Conservation (phyloP, 2,888 invertebrate species). For the Athripsodes cinereus region DNA sequence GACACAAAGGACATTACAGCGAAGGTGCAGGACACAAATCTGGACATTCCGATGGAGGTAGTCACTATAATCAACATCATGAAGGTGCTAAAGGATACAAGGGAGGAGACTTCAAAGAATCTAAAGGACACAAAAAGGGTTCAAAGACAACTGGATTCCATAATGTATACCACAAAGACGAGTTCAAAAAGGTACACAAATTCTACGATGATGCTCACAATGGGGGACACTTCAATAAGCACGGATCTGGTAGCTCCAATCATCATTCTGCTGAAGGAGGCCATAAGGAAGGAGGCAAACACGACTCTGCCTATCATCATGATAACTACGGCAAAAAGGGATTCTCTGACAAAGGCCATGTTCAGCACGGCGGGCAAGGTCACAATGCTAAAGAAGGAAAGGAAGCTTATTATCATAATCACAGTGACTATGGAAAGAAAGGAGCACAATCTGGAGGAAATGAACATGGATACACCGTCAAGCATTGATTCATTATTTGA, state of each 20-base stretch:
- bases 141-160: constrained; percentile 66
- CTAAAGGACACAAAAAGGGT: constrained; percentile 60
- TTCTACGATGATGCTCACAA: constrained; percentile 69
- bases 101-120: constrained; percentile 53
- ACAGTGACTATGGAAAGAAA: constrained; percentile 51
- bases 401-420: constrained; percentile 49
- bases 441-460: constrained; percentile 45
- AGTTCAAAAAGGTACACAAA: constrained; percentile 70
- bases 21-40: constrained; percentile 51
- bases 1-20: constrained; percentile 48
- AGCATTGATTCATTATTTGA: constrained; percentile 22
- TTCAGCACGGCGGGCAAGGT: constrained; percentile 48
- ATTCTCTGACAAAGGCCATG: constrained; percentile 51
- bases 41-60: constrained; percentile 49
- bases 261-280: constrained; percentile 51
- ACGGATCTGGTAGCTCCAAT: constrained; percentile 51
- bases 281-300: constrained; percentile 51
- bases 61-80: constrained; percentile 51
- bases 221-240: constrained; percentile 59
- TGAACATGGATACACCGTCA: constrained; percentile 42
- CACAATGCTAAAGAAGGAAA: constrained; percentile 53
- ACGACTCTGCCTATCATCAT: constrained; percentile 48
- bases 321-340: constrained; percentile 52
- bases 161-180: constrained; percentile 69
- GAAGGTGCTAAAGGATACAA: constrained; percentile 48